Evolutionary conservation across 2,888 invertebrate genomes (phyloP), one percentile per base, ranked within the genome.

Genomic region (Drosophila seclusa): DNA sequence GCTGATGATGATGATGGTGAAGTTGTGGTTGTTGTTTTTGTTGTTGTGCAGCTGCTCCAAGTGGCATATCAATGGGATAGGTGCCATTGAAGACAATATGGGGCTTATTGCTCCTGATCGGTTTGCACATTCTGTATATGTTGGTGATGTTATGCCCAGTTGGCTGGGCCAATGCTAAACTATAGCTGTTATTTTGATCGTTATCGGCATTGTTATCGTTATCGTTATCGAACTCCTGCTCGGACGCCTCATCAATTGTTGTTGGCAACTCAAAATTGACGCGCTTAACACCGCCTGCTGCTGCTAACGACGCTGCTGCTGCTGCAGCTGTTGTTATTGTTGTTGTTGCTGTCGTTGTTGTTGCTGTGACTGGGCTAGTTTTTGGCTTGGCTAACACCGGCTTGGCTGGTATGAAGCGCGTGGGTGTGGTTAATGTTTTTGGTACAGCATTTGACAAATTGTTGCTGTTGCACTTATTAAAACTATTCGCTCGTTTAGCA

Each of bases 21-120:
- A n/a, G 48, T 24, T 32, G 52, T 16, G 68, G 69, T 50, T 69
- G 74, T 38, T 53, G 62, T 10, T 73, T 73, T 24, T 50, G 69
- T 21, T 59, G 78, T 61, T 68, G 83, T 27, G 45, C 66, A 29
- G 34, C 31, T 32, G 52, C 48, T 13, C 42, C 60, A 16, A 93
- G 73, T 34, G 97, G 97, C 89, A 95, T 94, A 92, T 97, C 97
- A 79, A 98, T 97, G 6, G 97, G 97, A 94, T 95, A 98, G 4
- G 97, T 98, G 61, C 97, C 97, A 83, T 97, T 97, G 92, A 97
- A 97, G 73, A 97, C 95, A 54, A 97, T 94, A 58, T 82, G 79
- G 1, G 82, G 73, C 27, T 71, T 73, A 49, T 49, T 67, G 36
- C 16, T 67, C 0, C 38, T 57, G 61, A 8, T 59, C 10, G 34